phyloP scores from a whole-genome alignment of 35 echinoderm and acorn worm species.

The Anneissia japonica region DNA sequence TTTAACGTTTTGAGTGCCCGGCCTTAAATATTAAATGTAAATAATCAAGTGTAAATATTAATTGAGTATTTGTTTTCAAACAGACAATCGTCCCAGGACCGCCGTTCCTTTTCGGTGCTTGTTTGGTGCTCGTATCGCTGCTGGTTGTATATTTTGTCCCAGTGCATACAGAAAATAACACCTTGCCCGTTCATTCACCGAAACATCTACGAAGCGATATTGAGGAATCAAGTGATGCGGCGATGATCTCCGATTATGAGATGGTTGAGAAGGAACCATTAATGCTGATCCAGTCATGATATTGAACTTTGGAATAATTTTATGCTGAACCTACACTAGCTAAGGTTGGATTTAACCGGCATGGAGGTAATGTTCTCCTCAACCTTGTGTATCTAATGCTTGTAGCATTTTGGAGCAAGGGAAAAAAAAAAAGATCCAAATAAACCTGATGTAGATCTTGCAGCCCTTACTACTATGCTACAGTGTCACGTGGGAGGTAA shows the following conservation, averaged over 20 bases:
- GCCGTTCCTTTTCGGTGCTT: conserved; percentile 79
- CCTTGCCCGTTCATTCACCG: not conserved
- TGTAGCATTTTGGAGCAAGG: too few species aligned
- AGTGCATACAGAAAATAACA: not conserved
- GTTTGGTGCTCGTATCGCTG: conserved; percentile 65
- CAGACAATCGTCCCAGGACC: conserved; percentile 59
- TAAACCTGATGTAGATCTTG: too few species aligned
- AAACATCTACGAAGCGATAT: not conserved
- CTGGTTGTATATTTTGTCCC: conserved; percentile 89
- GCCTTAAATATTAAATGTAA: not conserved
- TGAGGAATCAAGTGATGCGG: not conserved
- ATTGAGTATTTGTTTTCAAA: not conserved
- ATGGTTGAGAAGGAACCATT: not conserved
- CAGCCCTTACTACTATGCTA: too few species aligned
- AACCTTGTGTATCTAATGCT: too few species aligned
- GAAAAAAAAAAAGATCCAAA: too few species aligned
- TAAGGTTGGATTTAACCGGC: too few species aligned
- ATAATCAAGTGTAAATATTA: not conserved
- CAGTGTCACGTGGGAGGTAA: too few species aligned
- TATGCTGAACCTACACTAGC: too few species aligned
- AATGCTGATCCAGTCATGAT: not conserved
- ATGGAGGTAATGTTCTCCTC: too few species aligned
- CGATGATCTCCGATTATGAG: not conserved
- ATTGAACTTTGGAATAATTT: too few species aligned
- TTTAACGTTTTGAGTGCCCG: not conserved